A percentile compares a stretch with the other conserved stretches of the same genome.
These are phyloP conservation scores for Bombus ignitus DNA, from an alignment of 1,140 invertebrate genomes.

Conservation along the genomic window DNA sequence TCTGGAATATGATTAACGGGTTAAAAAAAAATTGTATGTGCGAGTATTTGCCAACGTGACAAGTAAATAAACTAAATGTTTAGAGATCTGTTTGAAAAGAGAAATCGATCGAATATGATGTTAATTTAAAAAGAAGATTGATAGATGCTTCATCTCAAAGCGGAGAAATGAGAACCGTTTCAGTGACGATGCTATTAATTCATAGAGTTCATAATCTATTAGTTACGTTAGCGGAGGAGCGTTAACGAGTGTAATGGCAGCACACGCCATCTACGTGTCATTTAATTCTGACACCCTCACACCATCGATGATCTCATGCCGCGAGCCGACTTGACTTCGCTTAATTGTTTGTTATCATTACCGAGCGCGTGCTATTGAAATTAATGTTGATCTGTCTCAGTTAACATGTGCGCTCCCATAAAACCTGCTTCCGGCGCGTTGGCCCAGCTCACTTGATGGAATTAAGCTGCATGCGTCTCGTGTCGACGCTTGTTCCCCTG, in stretches of 20 bases:
- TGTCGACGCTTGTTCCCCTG: constrained; percentile 40
- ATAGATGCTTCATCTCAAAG: constrained; percentile 3
- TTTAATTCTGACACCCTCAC: constrained; percentile 79
- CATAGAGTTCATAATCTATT: constrained; percentile 82
- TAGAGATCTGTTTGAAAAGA: not conserved
- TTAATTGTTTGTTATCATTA: constrained; percentile 83
- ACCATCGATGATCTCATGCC: constrained; percentile 83
- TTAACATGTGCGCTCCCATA: constrained; percentile 80
- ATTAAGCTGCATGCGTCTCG: constrained; percentile 79
- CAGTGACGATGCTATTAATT: constrained; percentile 78
- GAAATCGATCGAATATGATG: not conserved
- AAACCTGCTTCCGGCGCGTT: constrained; percentile 81
- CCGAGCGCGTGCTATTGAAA: constrained; percentile 82
- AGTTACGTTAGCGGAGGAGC: constrained; percentile 78
- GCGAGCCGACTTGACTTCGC: constrained; percentile 75
- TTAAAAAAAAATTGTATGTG: too few species aligned
- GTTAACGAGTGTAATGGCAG: constrained; percentile 81
- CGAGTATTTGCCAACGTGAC: too few species aligned
- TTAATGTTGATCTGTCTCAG: constrained; percentile 81
- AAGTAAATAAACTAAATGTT: too few species aligned
- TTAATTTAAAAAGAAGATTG: not conserved
- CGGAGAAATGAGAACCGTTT: constrained; percentile 69
- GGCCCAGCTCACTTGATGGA: constrained; percentile 75
- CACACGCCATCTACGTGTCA: constrained; percentile 81
- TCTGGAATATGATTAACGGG: too few species aligned